A percentile compares a stretch with the other conserved stretches of the same genome.
Evolutionary conservation across 1,140 invertebrate genomes (phyloP).

Genomic region (Rhizoglyphus robini): DNA sequence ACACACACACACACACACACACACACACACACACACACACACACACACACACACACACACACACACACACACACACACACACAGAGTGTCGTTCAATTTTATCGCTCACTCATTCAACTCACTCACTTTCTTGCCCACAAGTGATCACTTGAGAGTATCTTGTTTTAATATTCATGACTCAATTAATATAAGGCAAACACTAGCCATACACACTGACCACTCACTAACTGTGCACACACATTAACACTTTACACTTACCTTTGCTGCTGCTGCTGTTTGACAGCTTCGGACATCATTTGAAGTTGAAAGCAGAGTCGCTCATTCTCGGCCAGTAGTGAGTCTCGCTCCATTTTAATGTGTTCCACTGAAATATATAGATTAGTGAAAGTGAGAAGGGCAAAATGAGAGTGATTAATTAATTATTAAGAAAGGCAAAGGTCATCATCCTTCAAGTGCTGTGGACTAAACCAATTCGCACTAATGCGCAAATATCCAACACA

Average conservation of each 20-base stretch:
- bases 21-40: background rate
- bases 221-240: too few species aligned
- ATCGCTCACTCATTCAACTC: too few species aligned
- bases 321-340: slow-evolving; percentile 18
- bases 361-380: slow-evolving; percentile 3
- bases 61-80: background rate
- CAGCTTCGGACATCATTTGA: slow-evolving; percentile 18
- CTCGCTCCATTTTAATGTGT: slow-evolving; percentile 12
- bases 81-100: background rate
- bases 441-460: too few species aligned
- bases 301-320: slow-evolving; percentile 21
- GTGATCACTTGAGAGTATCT: too few species aligned
- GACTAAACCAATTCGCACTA: too few species aligned
- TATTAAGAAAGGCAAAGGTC: background rate
- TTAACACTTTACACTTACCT: background rate
- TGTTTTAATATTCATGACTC: too few species aligned
- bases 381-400: background rate
- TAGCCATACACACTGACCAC: background rate
- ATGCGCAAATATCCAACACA: too few species aligned
- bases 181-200: background rate
- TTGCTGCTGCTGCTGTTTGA: background rate
- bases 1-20: too few species aligned
- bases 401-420: background rate
- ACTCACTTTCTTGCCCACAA: too few species aligned
- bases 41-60: background rate